phyloP scores from a whole-genome alignment of 2,888 invertebrate genomes.

The Notodonta ziczac region DNA sequence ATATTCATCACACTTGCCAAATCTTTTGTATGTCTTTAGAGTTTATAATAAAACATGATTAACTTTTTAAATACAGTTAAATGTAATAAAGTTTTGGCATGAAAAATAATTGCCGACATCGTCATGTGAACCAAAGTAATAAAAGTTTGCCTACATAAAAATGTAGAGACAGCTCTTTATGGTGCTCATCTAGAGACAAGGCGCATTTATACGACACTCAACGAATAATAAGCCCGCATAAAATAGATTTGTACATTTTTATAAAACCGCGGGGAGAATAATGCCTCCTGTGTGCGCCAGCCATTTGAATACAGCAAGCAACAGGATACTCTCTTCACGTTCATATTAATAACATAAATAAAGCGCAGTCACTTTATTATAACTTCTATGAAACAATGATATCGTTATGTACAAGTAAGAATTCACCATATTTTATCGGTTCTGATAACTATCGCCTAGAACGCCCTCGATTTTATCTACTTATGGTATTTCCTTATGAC shows the following conservation, averaged over 20 bases:
- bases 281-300: slow-evolving; percentile 39
- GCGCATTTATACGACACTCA: slow-evolving; percentile 52
- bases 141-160: slow-evolving; percentile 33
- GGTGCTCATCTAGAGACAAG: slow-evolving; percentile 49
- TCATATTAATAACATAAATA: not conserved
- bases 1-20: too few species aligned
- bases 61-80: too few species aligned
- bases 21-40: too few species aligned
- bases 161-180: slow-evolving; percentile 35
- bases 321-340: slow-evolving; percentile 40
- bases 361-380: not conserved
- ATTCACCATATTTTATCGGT: too few species aligned
- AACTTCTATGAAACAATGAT: too few species aligned
- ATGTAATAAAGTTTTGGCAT: too few species aligned
- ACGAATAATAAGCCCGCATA: slow-evolving; percentile 65
- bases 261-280: slow-evolving; percentile 47
- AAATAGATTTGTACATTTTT: slow-evolving; percentile 53
- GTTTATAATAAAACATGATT: too few species aligned
- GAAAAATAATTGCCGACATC: not conserved
- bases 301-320: slow-evolving; percentile 51
- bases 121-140: slow-evolving; percentile 20
- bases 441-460: not conserved
- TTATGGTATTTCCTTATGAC: not conserved
- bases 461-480: not conserved
- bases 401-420: too few species aligned